A percentile compares a stretch with the other conserved stretches of the same genome.
These are phyloP conservation scores for Sminthurides aquaticus DNA, from an alignment of 2,888 invertebrate species.

Conservation along the genomic window DNA sequence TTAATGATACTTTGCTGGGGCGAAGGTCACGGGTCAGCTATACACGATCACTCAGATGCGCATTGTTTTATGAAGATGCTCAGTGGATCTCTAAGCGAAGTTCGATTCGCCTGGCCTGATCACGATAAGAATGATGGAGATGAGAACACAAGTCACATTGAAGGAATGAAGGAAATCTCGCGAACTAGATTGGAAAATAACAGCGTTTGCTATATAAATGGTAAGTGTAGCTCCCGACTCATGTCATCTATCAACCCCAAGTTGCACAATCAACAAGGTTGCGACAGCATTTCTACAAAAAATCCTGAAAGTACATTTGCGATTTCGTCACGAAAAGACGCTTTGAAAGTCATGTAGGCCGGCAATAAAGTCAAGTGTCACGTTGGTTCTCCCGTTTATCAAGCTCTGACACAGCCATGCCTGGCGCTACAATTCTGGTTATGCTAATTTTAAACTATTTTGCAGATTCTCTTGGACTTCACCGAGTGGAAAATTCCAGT, in stretches of 20 bases:
- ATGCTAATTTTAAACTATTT: constrained; percentile 22
- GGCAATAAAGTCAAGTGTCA: too few species aligned
- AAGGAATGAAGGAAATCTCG: constrained; percentile 59
- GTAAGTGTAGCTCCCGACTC: constrained; percentile 51
- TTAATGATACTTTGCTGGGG: constrained; percentile 98
- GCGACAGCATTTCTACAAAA: too few species aligned
- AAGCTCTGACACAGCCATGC: too few species aligned
- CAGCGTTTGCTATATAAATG: constrained; percentile 90
- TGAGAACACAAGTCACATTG: constrained; percentile 45
- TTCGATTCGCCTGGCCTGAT: constrained; percentile 74
- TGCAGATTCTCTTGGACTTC: constrained; percentile 85
- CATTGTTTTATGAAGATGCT: constrained; percentile 97
- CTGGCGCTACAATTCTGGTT: background rate
- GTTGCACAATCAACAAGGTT: background rate
- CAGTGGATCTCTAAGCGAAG: constrained; percentile 73
- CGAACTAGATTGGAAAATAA: constrained; percentile 61
- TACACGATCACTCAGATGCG: constrained; percentile 92
- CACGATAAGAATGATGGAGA: constrained; percentile 48
- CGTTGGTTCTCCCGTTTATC: too few species aligned
- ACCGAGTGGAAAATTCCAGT: constrained; percentile 90
- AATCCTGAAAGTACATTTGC: too few species aligned
- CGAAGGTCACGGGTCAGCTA: constrained; percentile 85
- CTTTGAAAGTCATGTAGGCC: too few species aligned
- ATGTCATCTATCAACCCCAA: too few species aligned
- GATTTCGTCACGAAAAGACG: too few species aligned